Evolutionary conservation across 37 sponge, comb jelly and placozoan genomes (phyloP).

Genomic region (Diacarnus erythraeanus): DNA sequence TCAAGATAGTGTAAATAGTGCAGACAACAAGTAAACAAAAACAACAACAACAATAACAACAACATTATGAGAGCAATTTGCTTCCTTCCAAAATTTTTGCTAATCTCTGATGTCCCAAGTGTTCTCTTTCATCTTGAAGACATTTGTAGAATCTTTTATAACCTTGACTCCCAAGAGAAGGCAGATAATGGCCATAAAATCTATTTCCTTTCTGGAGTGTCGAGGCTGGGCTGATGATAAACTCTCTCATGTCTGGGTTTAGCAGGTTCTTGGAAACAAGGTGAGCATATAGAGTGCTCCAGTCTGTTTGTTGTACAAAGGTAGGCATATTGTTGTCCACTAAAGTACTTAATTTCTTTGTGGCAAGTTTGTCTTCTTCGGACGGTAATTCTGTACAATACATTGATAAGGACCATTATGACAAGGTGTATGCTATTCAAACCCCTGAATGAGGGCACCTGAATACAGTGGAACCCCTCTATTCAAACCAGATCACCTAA

Average conservation of each 20-base stretch:
- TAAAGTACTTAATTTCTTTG: not conserved
- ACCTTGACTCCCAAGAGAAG: not conserved
- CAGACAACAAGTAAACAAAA: too few relatives aligned
- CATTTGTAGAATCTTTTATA: not conserved
- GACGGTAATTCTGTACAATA: too few relatives aligned
- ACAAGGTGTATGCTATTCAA: too few relatives aligned
- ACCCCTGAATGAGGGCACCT: too few relatives aligned
- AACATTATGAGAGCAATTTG: too few relatives aligned
- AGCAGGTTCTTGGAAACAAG: constrained; percentile 2
- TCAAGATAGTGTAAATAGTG: too few relatives aligned
- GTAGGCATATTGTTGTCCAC: not conserved
- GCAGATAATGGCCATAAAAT: not conserved
- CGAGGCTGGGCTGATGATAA: not conserved
- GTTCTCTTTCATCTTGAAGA: not conserved
- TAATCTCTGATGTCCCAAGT: not conserved
- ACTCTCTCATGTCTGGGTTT: not conserved
- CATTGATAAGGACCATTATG: too few relatives aligned
- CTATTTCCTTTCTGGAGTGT: not conserved
- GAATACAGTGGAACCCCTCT: too few relatives aligned
- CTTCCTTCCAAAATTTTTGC: not conserved
- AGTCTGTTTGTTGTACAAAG: not conserved
- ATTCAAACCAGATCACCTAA: too few relatives aligned
- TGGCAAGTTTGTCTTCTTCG: too few relatives aligned
- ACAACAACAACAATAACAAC: too few relatives aligned
- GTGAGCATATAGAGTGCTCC: not conserved